A percentile compares a stretch with the other conserved stretches of the same genome.
phyloP scores from a whole-genome alignment of 2,113 vertebrate genomes.

The Solenodon paradoxus region DNA sequence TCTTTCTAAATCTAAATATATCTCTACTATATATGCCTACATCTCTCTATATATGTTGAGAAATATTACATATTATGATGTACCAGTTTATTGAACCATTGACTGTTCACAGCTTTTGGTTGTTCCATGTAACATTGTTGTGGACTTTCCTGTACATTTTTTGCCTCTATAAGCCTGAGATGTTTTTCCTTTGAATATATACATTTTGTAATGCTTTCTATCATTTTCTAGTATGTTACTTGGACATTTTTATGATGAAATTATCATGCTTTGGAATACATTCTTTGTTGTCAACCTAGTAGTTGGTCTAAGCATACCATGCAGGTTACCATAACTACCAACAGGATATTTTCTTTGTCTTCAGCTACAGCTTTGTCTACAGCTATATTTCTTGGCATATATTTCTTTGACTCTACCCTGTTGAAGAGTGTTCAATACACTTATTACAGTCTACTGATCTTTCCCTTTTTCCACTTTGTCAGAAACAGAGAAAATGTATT shows the following conservation, averaged over 20 bases:
- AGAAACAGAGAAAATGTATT: background rate
- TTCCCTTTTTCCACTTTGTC: background rate
- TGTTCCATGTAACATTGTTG: background rate
- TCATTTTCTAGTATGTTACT: background rate
- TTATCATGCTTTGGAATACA: background rate
- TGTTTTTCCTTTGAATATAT: background rate
- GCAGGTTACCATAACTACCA: background rate
- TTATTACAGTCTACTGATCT: background rate
- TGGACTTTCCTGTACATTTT: background rate
- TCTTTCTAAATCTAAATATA: no score
- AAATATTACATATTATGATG: background rate
- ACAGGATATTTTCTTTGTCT: background rate
- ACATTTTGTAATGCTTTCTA: no score
- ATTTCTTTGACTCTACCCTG: background rate
- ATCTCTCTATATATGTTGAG: no score
- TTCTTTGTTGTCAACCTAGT: background rate
- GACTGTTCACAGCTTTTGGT: background rate
- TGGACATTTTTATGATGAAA: background rate
- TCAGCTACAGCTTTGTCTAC: background rate
- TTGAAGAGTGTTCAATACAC: background rate
- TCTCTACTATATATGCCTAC: no score
- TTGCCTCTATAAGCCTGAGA: background rate
- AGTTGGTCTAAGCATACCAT: background rate
- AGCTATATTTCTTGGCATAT: background rate
- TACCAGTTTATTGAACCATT: background rate